Percentiles rank a stretch among this genome's conserved stretches.
phyloP scores from a whole-genome alignment of 2,113 vertebrate species.

The Ornithorhynchus anatinus region DNA sequence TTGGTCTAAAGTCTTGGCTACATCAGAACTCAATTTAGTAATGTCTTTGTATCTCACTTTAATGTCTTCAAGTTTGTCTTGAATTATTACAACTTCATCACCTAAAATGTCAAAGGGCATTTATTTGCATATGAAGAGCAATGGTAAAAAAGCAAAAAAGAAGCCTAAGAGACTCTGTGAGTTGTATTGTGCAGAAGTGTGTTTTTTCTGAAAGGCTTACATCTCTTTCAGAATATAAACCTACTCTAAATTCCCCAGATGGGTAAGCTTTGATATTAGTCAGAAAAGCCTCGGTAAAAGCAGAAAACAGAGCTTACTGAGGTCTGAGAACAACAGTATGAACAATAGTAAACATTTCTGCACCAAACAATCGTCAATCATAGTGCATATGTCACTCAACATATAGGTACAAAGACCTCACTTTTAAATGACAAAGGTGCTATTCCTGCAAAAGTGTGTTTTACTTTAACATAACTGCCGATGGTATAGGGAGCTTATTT shows the following conservation, averaged over 20 bases:
- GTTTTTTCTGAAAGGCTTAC: neutral
- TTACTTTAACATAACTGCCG: neutral
- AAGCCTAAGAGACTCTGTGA: neutral
- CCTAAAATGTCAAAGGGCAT: constrained; percentile 75
- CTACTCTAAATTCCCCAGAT: neutral
- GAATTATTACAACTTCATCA: constrained; percentile 95
- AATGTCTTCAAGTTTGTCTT: constrained; percentile 95
- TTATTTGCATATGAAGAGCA: constrained; percentile 29
- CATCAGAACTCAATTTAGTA: constrained; percentile 79
- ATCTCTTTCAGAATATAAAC: neutral
- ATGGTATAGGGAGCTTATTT: neutral
- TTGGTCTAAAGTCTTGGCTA: constrained; percentile 84
- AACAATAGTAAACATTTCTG: too few species aligned
- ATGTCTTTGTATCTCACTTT: constrained; percentile 93
- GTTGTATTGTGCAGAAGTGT: rapidly evolving
- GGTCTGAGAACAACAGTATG: too few species aligned
- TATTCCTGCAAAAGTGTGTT: too few species aligned
- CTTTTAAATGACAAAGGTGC: too few species aligned
- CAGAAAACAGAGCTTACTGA: too few species aligned
- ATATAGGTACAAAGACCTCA: too few species aligned
- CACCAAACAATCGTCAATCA: too few species aligned
- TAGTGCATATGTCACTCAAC: too few species aligned
- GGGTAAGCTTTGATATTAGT: too few species aligned
- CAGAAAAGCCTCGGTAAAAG: too few species aligned
- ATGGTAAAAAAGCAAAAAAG: neutral